A percentile compares a stretch with the other conserved stretches of the same genome.
Evolutionary conservation across 2,797 vertebrate genomes (phyloP).

Genomic region (Xiphorhynchus erythropygius): DNA sequence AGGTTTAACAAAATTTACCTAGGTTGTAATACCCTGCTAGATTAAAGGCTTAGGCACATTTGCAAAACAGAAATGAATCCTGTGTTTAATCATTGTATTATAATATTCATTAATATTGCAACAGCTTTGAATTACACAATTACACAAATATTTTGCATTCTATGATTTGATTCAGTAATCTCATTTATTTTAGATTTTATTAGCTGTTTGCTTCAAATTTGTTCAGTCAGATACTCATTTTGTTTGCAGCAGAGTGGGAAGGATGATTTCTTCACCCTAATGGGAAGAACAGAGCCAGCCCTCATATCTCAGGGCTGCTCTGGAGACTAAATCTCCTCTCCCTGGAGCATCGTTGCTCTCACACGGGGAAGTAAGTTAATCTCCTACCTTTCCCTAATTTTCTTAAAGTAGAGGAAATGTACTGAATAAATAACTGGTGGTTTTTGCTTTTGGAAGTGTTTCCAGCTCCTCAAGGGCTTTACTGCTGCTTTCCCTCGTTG

Average conservation of each 20-base stretch:
- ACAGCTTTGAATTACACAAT: conserved; percentile 58
- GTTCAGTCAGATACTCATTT: conserved; percentile 26
- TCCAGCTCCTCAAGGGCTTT: not conserved
- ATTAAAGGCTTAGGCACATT: conserved; percentile 61
- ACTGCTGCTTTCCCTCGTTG: not conserved
- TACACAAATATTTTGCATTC: conserved; percentile 68
- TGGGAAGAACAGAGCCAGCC: conserved; percentile 14
- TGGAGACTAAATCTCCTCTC: not conserved
- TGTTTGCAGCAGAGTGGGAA: not conserved
- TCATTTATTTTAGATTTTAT: conserved; percentile 56
- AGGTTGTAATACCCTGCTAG: conserved; percentile 23
- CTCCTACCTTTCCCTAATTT: not conserved
- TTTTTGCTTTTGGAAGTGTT: not conserved
- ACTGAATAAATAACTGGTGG: not conserved
- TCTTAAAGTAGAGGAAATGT: not conserved
- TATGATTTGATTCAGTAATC: conserved; percentile 40
- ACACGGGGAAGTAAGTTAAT: not conserved
- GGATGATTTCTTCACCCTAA: conserved; percentile 26
- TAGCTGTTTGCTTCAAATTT: conserved; percentile 48
- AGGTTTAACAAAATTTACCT: conserved; percentile 53
- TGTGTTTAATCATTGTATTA: conserved; percentile 58
- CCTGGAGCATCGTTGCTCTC: not conserved
- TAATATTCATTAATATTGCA: conserved; percentile 60
- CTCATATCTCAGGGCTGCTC: not conserved
- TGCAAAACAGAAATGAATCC: conserved; percentile 51